Base-by-base conservation (phyloP, 2,888 invertebrate genomes). In the Heliconius aoede region DNA sequence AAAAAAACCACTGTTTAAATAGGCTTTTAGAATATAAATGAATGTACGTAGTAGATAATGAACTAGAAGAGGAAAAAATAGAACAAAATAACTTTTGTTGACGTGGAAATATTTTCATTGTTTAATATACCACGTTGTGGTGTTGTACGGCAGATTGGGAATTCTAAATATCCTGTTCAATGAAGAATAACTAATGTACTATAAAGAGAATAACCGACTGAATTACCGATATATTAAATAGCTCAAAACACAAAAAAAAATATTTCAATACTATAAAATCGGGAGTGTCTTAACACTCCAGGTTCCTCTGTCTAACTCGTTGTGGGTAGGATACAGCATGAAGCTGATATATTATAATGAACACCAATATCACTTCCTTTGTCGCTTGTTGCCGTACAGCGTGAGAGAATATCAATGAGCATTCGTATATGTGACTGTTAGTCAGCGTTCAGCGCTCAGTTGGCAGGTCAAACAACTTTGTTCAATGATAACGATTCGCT, bases 401-500 rank as follows among this genome's bases (percentile, higher is more conserved):
- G 40, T 60, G 28, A 15, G 32, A 36, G 68, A 60, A 51, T 69
- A 69, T 69, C 32, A 74, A 74, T 51, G 51, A 32, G 18, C 36
- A 51, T 61, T 24, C 40, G 46, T 62, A 61, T 36, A 61, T 26
- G n/a, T 11, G 51, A 32, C 61, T 24, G 69, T 75, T 68, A 61
- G 46, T 68, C 28, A 60, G 68, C 40, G 46, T 32, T 32, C 32
- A 36, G 32, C 24, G 24, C 24, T 40, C 64, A 32, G 36, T 65
- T 65, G 77, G 32, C 36, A 67, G 77, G 74, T 77, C 77, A 77
- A 78, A 28, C 61, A 78, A 78, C 77, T 78, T 36, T 61, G 60
- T 73, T 28, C 55, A 30, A 36, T 55, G 77, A 75, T 76, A 78
- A 72, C 36, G 60, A 62, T 78, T 68, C 15, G 67, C 72, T 72